Evolutionary conservation across 1,140 invertebrate species (phyloP), one percentile per base, ranked within the genome.

Genomic region (Probaryconus sp.): DNA sequence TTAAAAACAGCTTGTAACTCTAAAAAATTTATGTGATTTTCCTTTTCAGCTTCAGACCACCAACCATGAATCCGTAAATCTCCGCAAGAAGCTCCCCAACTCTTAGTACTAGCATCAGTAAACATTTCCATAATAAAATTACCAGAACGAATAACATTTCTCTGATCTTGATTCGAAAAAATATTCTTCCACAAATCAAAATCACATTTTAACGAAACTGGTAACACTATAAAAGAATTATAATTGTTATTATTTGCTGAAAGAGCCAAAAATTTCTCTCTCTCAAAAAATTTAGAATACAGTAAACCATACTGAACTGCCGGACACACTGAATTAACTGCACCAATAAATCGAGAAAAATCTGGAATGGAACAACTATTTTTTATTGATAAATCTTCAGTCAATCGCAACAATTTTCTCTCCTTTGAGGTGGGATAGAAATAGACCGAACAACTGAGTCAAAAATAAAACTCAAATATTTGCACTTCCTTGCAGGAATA

Each of bases 261-360:
- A 1, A 50, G 16, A 2, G 47, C 28, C 7, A 35, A n/a, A 24
- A 24, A 18, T 38, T 53, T 53, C 6, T 4, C 10, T 38, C 48
- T 53, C n/a, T 53, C 48, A 37, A 45, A 45, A 11, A 14, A 13
- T 26, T 55, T 55, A 6, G 33, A 40, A 24, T 55, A 55, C 11
- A 55, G 2, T 5, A 38, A 6, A 26, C 33, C 37, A 18, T 42
- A 56, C 20, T 43, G 33, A 6, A 43, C 51, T 5, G 37, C 24
- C 26, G 33, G 50, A 21, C 50, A 53, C 4, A 42, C 51, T 7
- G 35, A 55, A 4, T 30, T 40, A 3, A 42, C 14, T 10, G 51
- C 26, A 1, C 51, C 51, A n/a, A 42, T 55, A 9, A 55, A 18
- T 20, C 45, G 31, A 9, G 51, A 11, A 40, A 55, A 26, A 1